phyloP scores from a whole-genome alignment of 2,113 vertebrate species.

The Pipra filicauda region DNA sequence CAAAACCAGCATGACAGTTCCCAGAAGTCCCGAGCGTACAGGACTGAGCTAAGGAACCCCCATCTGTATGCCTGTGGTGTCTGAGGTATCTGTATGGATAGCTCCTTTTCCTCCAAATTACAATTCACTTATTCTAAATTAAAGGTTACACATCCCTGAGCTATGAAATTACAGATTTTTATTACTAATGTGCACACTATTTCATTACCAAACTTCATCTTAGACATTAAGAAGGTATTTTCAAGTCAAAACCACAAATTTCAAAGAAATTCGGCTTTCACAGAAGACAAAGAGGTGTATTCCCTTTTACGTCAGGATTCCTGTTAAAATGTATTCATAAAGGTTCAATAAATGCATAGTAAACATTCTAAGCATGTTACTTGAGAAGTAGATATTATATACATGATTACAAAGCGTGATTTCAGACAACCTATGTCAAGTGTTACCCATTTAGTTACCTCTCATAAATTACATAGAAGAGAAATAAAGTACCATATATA shows the following conservation, averaged over 20 bases:
- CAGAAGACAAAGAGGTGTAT: neutral
- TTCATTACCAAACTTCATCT: neutral
- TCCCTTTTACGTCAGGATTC: neutral
- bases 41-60: neutral
- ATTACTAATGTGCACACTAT: neutral
- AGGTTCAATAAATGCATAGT: neutral
- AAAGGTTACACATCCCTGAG: neutral
- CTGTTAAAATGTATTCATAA: neutral
- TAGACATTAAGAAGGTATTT: neutral
- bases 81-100: neutral
- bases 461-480: neutral
- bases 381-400: neutral
- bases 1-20: neutral
- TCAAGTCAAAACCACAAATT: neutral
- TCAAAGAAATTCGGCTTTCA: neutral
- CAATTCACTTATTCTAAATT: neutral
- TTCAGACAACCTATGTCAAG: neutral
- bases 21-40: neutral
- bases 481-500: neutral
- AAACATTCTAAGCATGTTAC: neutral
- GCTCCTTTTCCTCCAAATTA: neutral
- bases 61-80: neutral
- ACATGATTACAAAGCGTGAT: neutral
- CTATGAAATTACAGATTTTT: neutral
- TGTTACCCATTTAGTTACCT: neutral